Evolutionary conservation across 2,113 vertebrate genomes (phyloP).

Genomic region (Galemys pyrenaicus): DNA sequence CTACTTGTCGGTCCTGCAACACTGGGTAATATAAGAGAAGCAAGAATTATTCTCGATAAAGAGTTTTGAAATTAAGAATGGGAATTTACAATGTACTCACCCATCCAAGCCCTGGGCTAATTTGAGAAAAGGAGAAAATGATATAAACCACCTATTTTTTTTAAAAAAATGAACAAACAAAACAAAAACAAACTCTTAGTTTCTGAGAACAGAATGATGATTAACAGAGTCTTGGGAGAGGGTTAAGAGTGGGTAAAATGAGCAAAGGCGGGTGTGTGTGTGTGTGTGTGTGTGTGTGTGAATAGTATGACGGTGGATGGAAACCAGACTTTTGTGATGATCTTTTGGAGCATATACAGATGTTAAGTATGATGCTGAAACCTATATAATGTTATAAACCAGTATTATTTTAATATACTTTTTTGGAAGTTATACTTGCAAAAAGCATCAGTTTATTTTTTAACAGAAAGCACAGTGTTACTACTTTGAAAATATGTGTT

Average conservation of each 20-base stretch:
- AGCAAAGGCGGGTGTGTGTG: neutral
- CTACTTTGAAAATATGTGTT: conserved; percentile 51
- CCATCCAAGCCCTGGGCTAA: conserved; percentile 29
- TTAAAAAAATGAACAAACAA: neutral
- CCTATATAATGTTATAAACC: no score
- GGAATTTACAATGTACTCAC: conserved; percentile 3
- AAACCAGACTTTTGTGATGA: neutral
- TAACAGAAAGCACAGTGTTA: conserved; percentile 10
- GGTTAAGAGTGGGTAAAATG: neutral
- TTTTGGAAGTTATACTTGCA: neutral
- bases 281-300: neutral
- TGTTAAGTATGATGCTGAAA: no score
- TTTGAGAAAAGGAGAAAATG: neutral
- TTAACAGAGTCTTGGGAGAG: neutral
- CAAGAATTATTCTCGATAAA: conserved; percentile 33
- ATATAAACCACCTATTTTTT: neutral
- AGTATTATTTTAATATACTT: no score
- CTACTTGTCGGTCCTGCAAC: neutral
- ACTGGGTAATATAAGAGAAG: conserved; percentile 26
- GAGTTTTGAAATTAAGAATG: conserved; percentile 11
- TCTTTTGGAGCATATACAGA: neutral
- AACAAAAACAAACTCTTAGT: neutral
- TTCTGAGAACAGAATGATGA: neutral
- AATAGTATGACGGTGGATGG: neutral
- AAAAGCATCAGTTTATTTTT: neutral